Percentiles rank a stretch among this genome's conserved stretches.
Conservation (phyloP, 2,113 vertebrate genomes). For the Psittacula cyanocephala region DNA sequence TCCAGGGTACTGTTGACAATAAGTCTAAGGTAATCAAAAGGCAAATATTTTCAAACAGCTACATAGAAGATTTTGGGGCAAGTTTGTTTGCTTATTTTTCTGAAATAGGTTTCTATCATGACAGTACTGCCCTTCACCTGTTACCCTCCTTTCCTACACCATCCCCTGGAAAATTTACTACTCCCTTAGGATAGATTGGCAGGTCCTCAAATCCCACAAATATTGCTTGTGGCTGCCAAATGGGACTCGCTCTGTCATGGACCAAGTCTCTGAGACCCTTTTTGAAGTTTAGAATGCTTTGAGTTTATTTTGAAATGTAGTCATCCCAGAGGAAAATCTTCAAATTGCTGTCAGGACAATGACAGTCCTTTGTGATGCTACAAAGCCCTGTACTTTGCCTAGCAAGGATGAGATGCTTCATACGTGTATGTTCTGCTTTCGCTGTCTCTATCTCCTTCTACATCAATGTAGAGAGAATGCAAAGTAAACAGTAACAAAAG, state of each 20-base stretch:
- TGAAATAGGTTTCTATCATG: neutral
- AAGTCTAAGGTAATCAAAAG: neutral
- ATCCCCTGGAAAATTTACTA: neutral
- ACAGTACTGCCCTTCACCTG: neutral
- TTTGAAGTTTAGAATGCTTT: neutral
- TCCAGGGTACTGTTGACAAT: neutral
- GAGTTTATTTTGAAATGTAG: conserved; percentile 5
- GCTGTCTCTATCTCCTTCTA: neutral
- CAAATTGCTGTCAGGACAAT: conserved; percentile 14
- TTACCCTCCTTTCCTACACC: neutral
- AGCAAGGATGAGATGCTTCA: neutral
- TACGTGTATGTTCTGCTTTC: neutral
- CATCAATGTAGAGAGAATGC: neutral
- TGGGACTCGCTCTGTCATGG: neutral
- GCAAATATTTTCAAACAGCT: neutral
- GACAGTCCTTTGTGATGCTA: neutral
- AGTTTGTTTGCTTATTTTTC: neutral
- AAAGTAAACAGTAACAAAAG: neutral
- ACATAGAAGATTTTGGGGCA: neutral
- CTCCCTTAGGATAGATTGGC: neutral
- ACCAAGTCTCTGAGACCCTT: neutral
- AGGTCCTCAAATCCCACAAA: neutral
- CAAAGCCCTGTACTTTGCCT: neutral
- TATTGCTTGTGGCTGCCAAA: neutral
- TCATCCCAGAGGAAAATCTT: conserved; percentile 18